Evolutionary conservation across 2,797 vertebrate genomes (phyloP).

Genomic region (Nothura maculosa): DNA sequence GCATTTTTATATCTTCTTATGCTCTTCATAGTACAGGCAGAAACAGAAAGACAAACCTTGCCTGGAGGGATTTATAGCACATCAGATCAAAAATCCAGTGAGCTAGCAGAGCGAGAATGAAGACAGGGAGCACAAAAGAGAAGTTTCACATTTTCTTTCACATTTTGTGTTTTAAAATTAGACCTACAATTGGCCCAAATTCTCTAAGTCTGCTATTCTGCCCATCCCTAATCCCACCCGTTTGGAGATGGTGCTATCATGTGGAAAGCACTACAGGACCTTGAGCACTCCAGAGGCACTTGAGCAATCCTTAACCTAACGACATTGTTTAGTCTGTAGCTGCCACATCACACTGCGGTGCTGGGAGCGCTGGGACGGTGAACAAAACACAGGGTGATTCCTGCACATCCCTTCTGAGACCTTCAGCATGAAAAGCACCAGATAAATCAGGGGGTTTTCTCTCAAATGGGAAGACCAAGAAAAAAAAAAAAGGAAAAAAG

Average conservation of each 20-base stretch:
- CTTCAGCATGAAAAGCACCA: not conserved
- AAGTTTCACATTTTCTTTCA: not conserved
- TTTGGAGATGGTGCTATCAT: not conserved
- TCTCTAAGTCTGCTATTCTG: not conserved
- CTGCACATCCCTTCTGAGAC: not conserved
- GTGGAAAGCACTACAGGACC: not conserved
- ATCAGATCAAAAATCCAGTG: not conserved
- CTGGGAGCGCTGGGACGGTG: rapidly evolving
- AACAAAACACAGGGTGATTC: not conserved
- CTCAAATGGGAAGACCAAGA: not conserved
- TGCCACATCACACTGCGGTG: not conserved
- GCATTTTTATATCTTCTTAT: not conserved
- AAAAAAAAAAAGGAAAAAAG: not conserved
- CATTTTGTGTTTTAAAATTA: not conserved
- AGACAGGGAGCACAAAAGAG: not conserved
- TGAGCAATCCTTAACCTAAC: not conserved
- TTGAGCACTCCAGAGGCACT: not conserved
- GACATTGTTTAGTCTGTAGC: not conserved
- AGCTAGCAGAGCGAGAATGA: not conserved
- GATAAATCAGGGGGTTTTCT: not conserved
- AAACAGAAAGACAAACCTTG: not conserved
- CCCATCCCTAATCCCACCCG: not conserved
- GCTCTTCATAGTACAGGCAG: not conserved
- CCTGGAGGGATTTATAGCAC: not conserved
- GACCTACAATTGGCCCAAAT: not conserved